Conservation (phyloP, 1,140 invertebrate species). For the Eubasilissa regina region DNA sequence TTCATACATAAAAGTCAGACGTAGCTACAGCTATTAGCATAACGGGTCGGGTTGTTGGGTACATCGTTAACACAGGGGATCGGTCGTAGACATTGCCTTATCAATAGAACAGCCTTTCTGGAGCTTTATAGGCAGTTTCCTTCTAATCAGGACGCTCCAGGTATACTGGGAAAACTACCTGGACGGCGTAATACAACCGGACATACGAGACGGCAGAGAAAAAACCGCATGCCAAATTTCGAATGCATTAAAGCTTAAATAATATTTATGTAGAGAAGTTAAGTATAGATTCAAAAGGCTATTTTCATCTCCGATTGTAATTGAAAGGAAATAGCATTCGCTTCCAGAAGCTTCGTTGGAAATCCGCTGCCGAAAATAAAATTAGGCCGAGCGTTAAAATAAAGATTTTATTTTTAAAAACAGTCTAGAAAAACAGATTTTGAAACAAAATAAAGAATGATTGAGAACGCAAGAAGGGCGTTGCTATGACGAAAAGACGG, state of each 20-base stretch:
- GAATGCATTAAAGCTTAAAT: slow-evolving; percentile 2
- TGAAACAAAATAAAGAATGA: not conserved
- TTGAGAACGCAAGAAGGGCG: not conserved
- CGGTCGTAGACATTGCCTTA: slow-evolving; percentile 41
- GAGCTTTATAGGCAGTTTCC: slow-evolving; percentile 36
- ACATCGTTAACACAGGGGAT: slow-evolving; percentile 37
- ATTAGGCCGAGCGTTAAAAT: too few relatives aligned
- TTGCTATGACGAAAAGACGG: not conserved
- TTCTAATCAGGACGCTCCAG: slow-evolving; percentile 28
- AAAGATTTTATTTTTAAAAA: too few relatives aligned
- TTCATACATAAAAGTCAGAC: slow-evolving; percentile 24
- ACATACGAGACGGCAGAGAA: not conserved
- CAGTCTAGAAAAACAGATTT: not conserved
- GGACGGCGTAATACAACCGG: not conserved
- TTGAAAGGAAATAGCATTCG: not conserved
- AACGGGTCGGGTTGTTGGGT: slow-evolving; percentile 28
- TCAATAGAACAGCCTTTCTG: slow-evolving; percentile 9
- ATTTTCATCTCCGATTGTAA: slow-evolving; percentile 17
- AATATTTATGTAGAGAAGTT: slow-evolving; percentile 12
- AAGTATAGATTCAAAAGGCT: slow-evolving; percentile 5
- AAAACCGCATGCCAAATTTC: not conserved
- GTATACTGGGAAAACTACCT: not conserved
- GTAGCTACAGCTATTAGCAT: slow-evolving; percentile 45
- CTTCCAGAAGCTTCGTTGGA: not conserved
- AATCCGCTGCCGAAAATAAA: not conserved